These are phyloP conservation scores for Smutsia temminckii DNA, from an alignment of 2,797 vertebrate genomes.

Conservation along the genomic window DNA sequence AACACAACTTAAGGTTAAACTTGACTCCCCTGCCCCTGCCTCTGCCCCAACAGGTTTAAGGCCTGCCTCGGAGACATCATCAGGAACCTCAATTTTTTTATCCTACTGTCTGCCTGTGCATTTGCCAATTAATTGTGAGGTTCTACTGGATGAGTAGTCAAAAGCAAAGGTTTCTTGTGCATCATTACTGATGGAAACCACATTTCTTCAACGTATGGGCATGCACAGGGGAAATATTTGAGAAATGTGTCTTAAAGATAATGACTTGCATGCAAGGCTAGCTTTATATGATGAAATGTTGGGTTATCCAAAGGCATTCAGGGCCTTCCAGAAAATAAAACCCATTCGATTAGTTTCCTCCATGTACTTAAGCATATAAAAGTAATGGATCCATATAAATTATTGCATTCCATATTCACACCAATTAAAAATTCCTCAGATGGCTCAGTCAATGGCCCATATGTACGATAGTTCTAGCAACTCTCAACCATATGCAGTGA, in stretches of 20 bases:
- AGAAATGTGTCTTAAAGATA: slow-evolving; percentile 34
- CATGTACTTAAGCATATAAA: slow-evolving; percentile 62
- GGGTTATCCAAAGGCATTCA: slow-evolving; percentile 38
- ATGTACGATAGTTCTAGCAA: slow-evolving; percentile 46
- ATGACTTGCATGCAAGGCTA: not conserved
- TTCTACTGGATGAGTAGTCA: not conserved
- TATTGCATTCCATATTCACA: slow-evolving; percentile 54
- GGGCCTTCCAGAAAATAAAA: slow-evolving; percentile 64
- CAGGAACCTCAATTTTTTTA: slow-evolving; percentile 1
- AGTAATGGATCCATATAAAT: slow-evolving; percentile 61
- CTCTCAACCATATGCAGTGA: slow-evolving; percentile 54
- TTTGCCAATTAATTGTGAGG: slow-evolving; percentile 33
- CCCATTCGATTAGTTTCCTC: slow-evolving; percentile 23
- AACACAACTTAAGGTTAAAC: not conserved
- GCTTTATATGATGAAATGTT: slow-evolving; percentile 4
- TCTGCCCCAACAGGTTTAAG: not conserved
- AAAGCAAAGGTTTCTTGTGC: not conserved
- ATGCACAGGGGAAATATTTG: slow-evolving; percentile 4
- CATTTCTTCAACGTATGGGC: slow-evolving; percentile 19
- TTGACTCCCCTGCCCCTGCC: not conserved
- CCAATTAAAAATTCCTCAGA: slow-evolving; percentile 68
- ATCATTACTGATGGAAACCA: not conserved
- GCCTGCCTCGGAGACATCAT: not conserved
- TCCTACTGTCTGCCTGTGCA: not conserved
- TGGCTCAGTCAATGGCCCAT: slow-evolving; percentile 59